Percentiles rank a stretch among this genome's conserved stretches.
phyloP scores from a whole-genome alignment of 2,888 invertebrate genomes.

The Drosophila parthenogenetica region DNA sequence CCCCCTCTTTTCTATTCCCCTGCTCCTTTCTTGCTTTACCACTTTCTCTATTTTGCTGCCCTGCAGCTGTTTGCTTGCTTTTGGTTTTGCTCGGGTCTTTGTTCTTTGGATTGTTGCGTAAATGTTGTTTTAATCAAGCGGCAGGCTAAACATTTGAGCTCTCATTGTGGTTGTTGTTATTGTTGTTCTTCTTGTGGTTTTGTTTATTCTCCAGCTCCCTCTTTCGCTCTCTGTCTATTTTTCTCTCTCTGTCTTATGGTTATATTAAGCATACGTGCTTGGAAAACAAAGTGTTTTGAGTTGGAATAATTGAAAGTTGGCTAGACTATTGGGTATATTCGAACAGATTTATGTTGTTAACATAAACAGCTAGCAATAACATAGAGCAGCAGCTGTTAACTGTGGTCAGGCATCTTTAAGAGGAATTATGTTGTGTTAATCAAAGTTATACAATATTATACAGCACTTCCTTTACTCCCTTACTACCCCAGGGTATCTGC shows the following conservation, averaged over 20 bases:
- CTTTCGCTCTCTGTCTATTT: background rate
- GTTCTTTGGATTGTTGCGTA: slow-evolving; percentile 65
- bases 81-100: slow-evolving; percentile 50
- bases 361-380: background rate
- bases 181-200: slow-evolving; percentile 4
- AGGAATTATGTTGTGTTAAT: background rate
- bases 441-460: background rate
- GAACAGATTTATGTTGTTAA: background rate
- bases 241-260: slow-evolving; percentile 4
- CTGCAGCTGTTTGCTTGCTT: slow-evolving; percentile 58
- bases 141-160: slow-evolving; percentile 56
- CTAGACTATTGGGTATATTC: slow-evolving; percentile 5
- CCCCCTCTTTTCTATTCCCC: background rate
- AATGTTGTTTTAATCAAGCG: slow-evolving; percentile 69
- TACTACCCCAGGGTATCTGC: slow-evolving; percentile 1
- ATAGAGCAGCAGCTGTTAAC: background rate
- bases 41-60: slow-evolving; percentile 35
- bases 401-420: background rate
- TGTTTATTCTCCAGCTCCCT: background rate
- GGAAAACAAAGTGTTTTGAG: slow-evolving; percentile 28
- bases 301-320: slow-evolving; percentile 1
- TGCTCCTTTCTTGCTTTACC: background rate
- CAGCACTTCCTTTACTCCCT: background rate
- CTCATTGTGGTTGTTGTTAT: slow-evolving; percentile 41
- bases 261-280: slow-evolving; percentile 42